phyloP scores from a whole-genome alignment of 2,113 vertebrate species.

The Tonatia bakeri region DNA sequence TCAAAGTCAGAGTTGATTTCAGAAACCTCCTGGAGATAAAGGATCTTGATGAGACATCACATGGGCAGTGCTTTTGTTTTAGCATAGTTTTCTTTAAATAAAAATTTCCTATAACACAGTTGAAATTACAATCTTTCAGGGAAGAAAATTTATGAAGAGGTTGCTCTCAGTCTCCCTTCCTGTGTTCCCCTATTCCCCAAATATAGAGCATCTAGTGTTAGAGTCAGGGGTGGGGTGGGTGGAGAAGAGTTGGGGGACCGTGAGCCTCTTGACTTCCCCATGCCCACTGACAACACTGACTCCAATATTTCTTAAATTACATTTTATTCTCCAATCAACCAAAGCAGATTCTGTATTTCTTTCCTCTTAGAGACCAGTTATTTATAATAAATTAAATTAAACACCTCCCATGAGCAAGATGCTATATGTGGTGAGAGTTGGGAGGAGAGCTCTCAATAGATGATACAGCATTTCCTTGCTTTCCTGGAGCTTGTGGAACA shows the following conservation, averaged over 20 bases:
- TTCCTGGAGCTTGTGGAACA: background rate
- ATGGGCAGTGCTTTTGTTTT: background rate
- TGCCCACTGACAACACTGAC: background rate
- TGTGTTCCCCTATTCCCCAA: rapidly evolving
- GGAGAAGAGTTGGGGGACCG: background rate
- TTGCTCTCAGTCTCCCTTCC: background rate
- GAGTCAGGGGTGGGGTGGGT: too few species aligned
- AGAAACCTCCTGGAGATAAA: background rate
- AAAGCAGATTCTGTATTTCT: background rate
- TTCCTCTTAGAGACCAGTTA: background rate
- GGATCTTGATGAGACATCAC: background rate
- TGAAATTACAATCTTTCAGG: background rate
- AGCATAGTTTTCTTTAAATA: background rate
- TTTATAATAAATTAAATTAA: background rate
- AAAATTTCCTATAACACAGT: background rate
- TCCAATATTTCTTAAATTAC: background rate
- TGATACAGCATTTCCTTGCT: background rate
- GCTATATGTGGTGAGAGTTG: background rate
- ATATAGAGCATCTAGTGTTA: background rate
- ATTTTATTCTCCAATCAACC: background rate
- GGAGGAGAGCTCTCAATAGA: rapidly evolving
- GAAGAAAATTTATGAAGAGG: background rate
- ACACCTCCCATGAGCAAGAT: background rate
- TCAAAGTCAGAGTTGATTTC: slow-evolving; percentile 27
- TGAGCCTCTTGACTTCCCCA: background rate